Evolutionary conservation across 2,113 vertebrate genomes (phyloP), one percentile per base, ranked within the genome.

Genomic region (Corynorhinus townsendii): DNA sequence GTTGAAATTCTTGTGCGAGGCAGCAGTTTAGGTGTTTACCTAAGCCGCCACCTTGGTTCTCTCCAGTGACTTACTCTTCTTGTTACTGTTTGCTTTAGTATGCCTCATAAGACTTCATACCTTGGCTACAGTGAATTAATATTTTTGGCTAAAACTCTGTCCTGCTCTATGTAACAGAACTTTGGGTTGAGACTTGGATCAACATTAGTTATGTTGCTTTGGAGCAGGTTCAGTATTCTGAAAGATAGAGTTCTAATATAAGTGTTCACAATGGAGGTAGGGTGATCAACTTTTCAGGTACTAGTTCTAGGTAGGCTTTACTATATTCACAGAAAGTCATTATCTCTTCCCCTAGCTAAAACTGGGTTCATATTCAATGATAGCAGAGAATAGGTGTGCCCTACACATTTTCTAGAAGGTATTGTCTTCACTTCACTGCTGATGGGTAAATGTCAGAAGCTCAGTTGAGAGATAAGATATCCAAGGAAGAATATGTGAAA

Each of bases 101-200:
- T 77, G 26, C 79, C 40, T 95, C 24, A 4, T 66, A 68, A 88
- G 59, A 71, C 28, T 76, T 80, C 20, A 72, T 71, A 40, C 16
- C 38, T 92, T 94, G 52, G 40, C 47, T 90, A 14, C 56, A 3
- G 40, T 77, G 16, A 86, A 72, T 86, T 91, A 59, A 45, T 72
- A 72, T 75, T 95, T 96, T 90, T 66, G 54, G 24, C 52, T 72
- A 56, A 71, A 66, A 11, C 43, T 81, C 30, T 95, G n/a, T 89
- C 14, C 12, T 80, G 28, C 19, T 71, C 2, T 56, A 20, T 56
- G 38, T 69, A 22, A 16, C 84, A 80, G 73, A 91, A 75, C 8
- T 94, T 94, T 86, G 52, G 22, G 5, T 86, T 89, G 75, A 30
- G 16, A 69, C 22, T 90, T 87, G 54, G 9, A 83, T 85, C 49